Base-by-base conservation (phyloP, 2,888 invertebrate species). In the Tubulanus polymorphus region DNA sequence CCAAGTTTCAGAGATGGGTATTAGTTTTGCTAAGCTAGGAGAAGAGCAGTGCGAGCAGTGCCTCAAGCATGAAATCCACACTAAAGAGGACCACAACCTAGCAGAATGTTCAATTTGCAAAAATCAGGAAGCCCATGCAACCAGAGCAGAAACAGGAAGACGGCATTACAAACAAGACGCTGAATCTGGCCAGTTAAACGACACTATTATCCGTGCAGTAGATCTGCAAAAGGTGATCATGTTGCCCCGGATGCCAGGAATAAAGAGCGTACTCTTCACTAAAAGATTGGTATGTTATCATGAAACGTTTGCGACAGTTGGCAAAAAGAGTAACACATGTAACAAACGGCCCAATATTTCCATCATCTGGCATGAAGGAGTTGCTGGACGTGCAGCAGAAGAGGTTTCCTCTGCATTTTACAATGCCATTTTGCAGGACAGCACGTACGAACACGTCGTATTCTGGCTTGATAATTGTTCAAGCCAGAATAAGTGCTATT, bases 201-300 rank as follows among this genome's bases (percentile, higher is more conserved):
- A 53, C 28, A 35, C 35, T 12, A 15, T 28, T 6, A 53, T 60
- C 15, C 37, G 53, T 27, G 51, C 56, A 28, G 57, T 54, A 10
- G 60, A 60, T 35, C n/a, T 60, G 8, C 60, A 60, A 32, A 60
- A 60, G 37, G 57, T 60, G 6, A 57, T 60, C 20, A 57, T 57
- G 57, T 46, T 60, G 20, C 60, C 57, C 2, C 26, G 53, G 18
- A 37, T 57, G 51, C 53, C 54, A 6, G 56, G 49, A 3, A 50
- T 37, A 8, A 59, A 53, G 30, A 59, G 47, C 6, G 56, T 41
- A 12, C 25, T 53, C 20, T 56, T 59, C 53, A 59, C 51, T 8
- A 2, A 29, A 46, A 48, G 52, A 20, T 37, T 57, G 12, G 28
- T 58, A 26, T 48, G 48, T 1, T 58, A 32, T 35, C 55, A 58